Evolutionary conservation across 2,113 vertebrate species (phyloP), one percentile per base, ranked within the genome.

Genomic region (Malurus alboscapulatus): DNA sequence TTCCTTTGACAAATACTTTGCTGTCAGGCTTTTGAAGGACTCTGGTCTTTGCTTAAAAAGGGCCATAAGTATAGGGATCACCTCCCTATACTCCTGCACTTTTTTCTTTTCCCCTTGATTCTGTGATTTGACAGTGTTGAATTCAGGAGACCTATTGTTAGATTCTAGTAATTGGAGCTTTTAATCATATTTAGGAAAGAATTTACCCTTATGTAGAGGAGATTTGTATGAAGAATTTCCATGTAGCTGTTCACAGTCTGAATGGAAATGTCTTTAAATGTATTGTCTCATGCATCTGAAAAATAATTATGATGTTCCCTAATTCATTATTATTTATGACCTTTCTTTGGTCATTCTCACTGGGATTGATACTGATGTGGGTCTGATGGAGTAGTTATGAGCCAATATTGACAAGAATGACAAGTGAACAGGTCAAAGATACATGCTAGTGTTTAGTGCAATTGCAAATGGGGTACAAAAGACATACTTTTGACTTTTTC

Each of bases 341-440:
- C 34, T 34, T 34, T 34, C 34, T 34, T 34, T 34, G 7, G 27
- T 53, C 2, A 5, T 59, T 89, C 40, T 71, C 0, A 0, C 12
- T 73, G 61, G 50, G 10, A 6, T 18, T 92, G 58, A n/a, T 90
- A 51, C 2, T 73, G 44, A 25, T 48, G 11, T 14, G 36, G 26
- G 51, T 58, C 54, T 65, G 51, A 36, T 14, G 25, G 44, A 32
- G 44, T 51, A 44, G 18, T 78, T 34, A 71, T 14, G 32, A 78
- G 44, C 16, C 17, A 36, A 6, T 53, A 27, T 10, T 54, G 30
- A 30, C 18, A 87, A 59, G 78, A 81, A 62, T 54, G 44, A 45
- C 17, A 58, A 62, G 44, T 1, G 3, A 71, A 34, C 13, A 78
- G 25, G 65, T 84, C 48, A 32, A 74, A 71, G 44, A 38, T 66